Percentiles rank a stretch among this genome's conserved stretches.
phyloP scores from a whole-genome alignment of 1,140 invertebrate species.

The Trachelipus rathkii region DNA sequence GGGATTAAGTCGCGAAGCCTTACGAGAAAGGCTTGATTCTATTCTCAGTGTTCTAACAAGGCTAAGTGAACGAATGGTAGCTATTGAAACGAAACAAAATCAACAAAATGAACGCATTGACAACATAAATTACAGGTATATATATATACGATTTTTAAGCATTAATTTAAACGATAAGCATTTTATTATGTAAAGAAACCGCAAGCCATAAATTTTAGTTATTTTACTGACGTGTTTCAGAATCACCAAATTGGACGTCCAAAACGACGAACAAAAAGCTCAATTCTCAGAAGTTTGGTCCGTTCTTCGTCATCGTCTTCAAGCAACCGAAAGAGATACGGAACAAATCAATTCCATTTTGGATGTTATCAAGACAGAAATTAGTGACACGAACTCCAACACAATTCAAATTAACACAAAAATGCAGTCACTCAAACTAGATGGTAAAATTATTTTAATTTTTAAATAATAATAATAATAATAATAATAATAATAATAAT shows the following conservation, averaged over 20 bases:
- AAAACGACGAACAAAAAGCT: slow-evolving; percentile 48
- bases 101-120: slow-evolving; percentile 52
- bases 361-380: slow-evolving; percentile 46
- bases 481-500: too few species aligned
- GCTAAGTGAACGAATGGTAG: slow-evolving; percentile 52
- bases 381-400: not conserved
- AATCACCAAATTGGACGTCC: slow-evolving; percentile 49
- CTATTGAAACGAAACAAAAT: slow-evolving; percentile 51
- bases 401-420: slow-evolving; percentile 26
- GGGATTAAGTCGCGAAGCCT: slow-evolving; percentile 7
- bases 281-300: slow-evolving; percentile 42
- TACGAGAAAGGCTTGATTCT: slow-evolving; percentile 31
- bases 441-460: too few species aligned
- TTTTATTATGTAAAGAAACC: not conserved
- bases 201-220: not conserved
- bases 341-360: slow-evolving; percentile 47
- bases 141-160: slow-evolving; percentile 29
- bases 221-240: slow-evolving; percentile 34
- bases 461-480: too few species aligned
- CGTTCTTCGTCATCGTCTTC: slow-evolving; percentile 46
- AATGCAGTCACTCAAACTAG: slow-evolving; percentile 61
- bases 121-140: slow-evolving; percentile 53
- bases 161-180: not conserved
- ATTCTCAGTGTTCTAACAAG: slow-evolving; percentile 44
- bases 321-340: slow-evolving; percentile 47